Base-by-base conservation (phyloP, 1,140 invertebrate species). In the fruit fly (Drosophila melanogaster) region DNA sequence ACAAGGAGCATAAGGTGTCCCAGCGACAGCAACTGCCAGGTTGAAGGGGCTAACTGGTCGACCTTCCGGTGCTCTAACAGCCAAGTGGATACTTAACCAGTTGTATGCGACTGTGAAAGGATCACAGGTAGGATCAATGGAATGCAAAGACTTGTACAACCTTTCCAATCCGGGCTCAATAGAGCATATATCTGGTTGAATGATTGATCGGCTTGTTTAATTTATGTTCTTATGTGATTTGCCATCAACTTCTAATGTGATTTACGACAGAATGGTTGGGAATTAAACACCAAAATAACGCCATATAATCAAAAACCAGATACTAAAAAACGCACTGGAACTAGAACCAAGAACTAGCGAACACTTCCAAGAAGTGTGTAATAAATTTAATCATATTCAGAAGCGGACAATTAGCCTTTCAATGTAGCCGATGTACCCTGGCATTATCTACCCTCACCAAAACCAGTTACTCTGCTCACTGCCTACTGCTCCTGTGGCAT, bases 401-500 rank as follows among this genome's bases (percentile, higher is more conserved):
- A 5, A n/a, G 44, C 14, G 1, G 2, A 17, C 15, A 35, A 35
- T 51, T 51, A 51, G 11, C 4, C 19, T 12, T 51, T 51, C 49
- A 51, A 35, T 43, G 7, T 35, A 65, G 37, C 14, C 46, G 1
- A 57, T 70, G 24, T 69, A 47, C 47, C 66, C 66, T 26, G 7
- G 10, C 35, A 66, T 37, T 66, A 19, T 47, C 17, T 70, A 47
- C 53, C 50, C 64, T 41, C 56, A 79, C 60, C 24, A 50, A 87
- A 90, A 90, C 85, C 85, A 90, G 85, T 90, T 90, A 81, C 67
- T 78, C 67, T 78, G 74, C 65, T 84, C 65, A 60, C 65, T 55
- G 67, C 78, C 57, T 69, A 65, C 83, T 86, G 75, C 84, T 87
- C 83, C 83, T 83, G 83, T 86, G 87, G 87, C 79, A 90, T 90